Evolutionary conservation across 2,113 vertebrate genomes (phyloP), one percentile per base, ranked within the genome.

Genomic region (Heloderma charlesbogerti): DNA sequence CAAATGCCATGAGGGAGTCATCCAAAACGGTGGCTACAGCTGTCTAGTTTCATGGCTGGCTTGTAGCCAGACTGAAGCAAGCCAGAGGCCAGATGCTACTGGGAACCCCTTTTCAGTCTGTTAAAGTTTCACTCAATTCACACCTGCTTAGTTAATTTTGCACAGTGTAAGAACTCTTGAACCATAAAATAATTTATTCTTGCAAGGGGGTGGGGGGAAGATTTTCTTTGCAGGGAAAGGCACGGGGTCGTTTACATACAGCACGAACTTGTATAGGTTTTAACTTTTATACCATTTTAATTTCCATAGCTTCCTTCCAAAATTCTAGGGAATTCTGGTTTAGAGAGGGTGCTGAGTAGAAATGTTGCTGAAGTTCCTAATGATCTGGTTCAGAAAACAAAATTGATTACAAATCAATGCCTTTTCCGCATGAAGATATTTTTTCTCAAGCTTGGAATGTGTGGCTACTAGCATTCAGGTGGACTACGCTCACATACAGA

Each of bases 11-110:
- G 37, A 87, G 80, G 86, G 69, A 34, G 89, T 13, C 20, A 88
- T 51, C 34, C 87, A 84, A 7, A 78, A 48, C 4, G 31, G 31
- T 13, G 0, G 71, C 81, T 89, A 85, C 43, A 85, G 82, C 82
- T 90, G 83, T 54, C 82, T 72, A 57, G 8, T 85, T 85, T 90
- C 83, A 78, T n/a, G n/a, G 25, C 40, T 85, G 82, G 72, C 79
- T 45, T 20, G 15, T 9, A 37, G 79, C 31, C 1, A 6, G 84
- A 88, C 51, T 4, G 0, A n/a, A 92, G 29, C 67, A 81, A 89
- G 37, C 51, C 45, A 89, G 51, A 83, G 79, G 37, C 43, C 89
- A 90, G 60, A 69, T 90, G 83, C 89, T 86, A 54, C 40, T 79
- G 34, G 31, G 82, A 77, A 67, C 31, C 37, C 72, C 67, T 87